These are phyloP conservation scores for Bombus soroeensis DNA, from an alignment of 1,140 invertebrate genomes.

Conservation along the genomic window DNA sequence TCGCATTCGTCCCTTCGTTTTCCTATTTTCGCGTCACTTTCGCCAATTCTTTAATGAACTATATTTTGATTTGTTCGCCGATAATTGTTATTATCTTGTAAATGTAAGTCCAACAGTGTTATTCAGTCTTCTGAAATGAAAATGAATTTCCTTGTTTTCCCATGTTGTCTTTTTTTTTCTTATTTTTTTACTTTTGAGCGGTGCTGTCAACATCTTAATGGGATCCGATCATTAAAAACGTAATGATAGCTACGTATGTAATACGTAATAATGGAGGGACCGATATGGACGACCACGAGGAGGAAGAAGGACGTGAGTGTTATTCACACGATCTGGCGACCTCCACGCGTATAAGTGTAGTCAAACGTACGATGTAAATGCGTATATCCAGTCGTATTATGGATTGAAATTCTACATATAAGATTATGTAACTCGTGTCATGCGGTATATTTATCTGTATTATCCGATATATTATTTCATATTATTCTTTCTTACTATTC, in stretches of 20 bases:
- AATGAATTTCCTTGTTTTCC: too few species aligned
- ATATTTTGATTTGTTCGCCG: too few species aligned
- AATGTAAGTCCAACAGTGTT: too few species aligned
- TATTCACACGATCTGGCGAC: slow-evolving; percentile 24
- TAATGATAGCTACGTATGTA: not conserved
- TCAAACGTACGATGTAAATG: not conserved
- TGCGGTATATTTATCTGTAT: not conserved
- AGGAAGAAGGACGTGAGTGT: slow-evolving; percentile 25
- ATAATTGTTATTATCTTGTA: too few species aligned
- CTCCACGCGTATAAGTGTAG: not conserved
- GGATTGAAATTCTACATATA: not conserved
- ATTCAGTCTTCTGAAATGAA: too few species aligned
- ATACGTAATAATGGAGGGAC: too few species aligned
- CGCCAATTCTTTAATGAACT: too few species aligned
- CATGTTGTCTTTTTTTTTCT: too few species aligned
- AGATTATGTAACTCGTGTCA: slow-evolving; percentile 5
- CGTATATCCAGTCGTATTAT: not conserved
- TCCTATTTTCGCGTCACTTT: too few species aligned
- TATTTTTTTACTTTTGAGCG: not conserved
- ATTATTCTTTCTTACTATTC: not conserved
- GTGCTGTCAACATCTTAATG: not conserved
- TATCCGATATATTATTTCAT: not conserved
- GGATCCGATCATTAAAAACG: slow-evolving; percentile 13
- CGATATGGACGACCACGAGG: not conserved
- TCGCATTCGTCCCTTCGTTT: not conserved